A percentile compares a stretch with the other conserved stretches of the same genome.
Evolutionary conservation across 2,888 invertebrate genomes (phyloP).

Genomic region (Pyrochroa serraticornis): DNA sequence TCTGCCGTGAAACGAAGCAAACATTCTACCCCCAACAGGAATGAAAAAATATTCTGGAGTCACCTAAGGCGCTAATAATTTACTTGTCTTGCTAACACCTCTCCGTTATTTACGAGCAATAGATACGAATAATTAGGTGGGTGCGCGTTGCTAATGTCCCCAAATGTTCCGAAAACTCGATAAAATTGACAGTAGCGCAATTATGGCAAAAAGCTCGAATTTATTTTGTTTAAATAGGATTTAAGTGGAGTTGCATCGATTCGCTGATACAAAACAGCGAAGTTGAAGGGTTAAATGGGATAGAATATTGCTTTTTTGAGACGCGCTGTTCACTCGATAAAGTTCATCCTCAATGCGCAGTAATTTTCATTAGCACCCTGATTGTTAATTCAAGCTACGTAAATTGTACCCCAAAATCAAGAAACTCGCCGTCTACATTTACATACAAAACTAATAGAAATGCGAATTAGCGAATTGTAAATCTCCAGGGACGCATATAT

Average conservation of each 20-base stretch:
- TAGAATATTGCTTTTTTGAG: constrained; percentile 27
- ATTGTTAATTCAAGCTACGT: constrained; percentile 40
- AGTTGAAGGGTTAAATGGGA: constrained; percentile 23
- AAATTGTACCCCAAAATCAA: constrained; percentile 38
- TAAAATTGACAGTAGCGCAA: background rate
- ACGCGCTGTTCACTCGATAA: constrained; percentile 32
- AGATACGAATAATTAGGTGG: constrained; percentile 16
- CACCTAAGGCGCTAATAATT: constrained; percentile 28
- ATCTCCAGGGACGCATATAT: constrained; percentile 32
- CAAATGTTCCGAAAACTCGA: background rate
- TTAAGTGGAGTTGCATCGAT: background rate
- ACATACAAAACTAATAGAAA: constrained; percentile 42
- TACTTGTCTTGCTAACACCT: constrained; percentile 25
- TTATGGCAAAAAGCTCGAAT: background rate
- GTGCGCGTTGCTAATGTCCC: constrained; percentile 13
- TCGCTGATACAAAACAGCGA: constrained; percentile 13
- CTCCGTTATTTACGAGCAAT: constrained; percentile 19
- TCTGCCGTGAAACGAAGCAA: constrained; percentile 41
- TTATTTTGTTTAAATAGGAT: background rate
- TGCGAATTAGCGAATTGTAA: constrained; percentile 37
- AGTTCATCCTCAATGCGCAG: constrained; percentile 34
- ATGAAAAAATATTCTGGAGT: constrained; percentile 26
- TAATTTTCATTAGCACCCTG: constrained; percentile 39
- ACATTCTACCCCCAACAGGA: constrained; percentile 27
- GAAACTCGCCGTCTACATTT: constrained; percentile 39